Base-by-base conservation (phyloP, 2,797 vertebrate species). In the Dryobates pubescens region DNA sequence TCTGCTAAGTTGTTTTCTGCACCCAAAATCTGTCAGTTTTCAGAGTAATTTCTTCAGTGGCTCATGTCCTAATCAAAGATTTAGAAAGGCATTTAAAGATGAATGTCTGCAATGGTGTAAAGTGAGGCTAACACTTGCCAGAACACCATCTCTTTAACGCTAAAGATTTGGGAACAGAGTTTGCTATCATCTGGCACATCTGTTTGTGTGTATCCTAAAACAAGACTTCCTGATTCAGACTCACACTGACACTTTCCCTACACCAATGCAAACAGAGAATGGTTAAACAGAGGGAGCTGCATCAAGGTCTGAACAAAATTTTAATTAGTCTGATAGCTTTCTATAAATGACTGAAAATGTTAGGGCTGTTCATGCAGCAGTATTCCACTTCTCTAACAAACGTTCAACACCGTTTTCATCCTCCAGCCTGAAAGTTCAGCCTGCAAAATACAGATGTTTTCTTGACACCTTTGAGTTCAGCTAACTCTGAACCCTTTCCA, bases 401-500 rank as follows among this genome's bases (percentile, higher is more conserved):
- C 0, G 0, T 13, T 17, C 13, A 24, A 3, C 22, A 43, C 13
- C 74, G 36, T 70, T 76, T 68, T 18, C 34, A 76, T 68, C 23
- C 27, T 69, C 36, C 56, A 53, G 72, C 56, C 63, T 77, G 67
- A 36, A 43, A 11, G 59, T 26, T 69, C 68, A 30, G 24, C 32
- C 34, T 57, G 34, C n/a, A 54, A 49, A 71, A 64, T 64, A 10
- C 87, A 86, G 85, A 26, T 85, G 38, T 53, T 89, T 89, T 74
- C 59, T 58, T 72, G 79, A 81, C 76, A 89, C 53, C 67, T 86
- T 80, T 15, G 41, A 49, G 79, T 81, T 88, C 62, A 63, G 79
- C 73, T 69, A 17, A 69, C 69, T 82, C 87, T 34, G 26, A 88
- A 72, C 73, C 53, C 54, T 67, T 81, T 69, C 85, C 76, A 91